Conservation (phyloP, 2,888 invertebrate species). For the Lycaena phlaeas region DNA sequence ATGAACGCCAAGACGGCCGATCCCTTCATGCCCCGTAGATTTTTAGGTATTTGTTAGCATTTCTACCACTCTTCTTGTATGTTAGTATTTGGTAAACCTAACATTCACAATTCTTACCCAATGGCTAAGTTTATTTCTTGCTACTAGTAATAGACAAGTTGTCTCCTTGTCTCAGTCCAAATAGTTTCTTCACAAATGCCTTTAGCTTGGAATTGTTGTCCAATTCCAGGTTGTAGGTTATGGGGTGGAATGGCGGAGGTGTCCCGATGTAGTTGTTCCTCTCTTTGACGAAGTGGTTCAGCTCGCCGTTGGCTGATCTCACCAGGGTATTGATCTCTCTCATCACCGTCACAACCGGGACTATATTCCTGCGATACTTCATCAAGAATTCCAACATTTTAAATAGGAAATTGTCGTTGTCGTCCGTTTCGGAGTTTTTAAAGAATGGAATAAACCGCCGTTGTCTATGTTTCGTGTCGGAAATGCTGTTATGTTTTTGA, state of each 20-base stretch:
- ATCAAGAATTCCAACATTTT: conserved; percentile 38
- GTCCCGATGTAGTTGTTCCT: conserved; percentile 43
- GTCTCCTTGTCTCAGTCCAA: conserved; percentile 38
- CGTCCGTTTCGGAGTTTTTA: conserved; percentile 23
- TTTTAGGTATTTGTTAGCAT: too few species aligned
- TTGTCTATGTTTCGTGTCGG: too few species aligned
- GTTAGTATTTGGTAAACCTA: too few species aligned
- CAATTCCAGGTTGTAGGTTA: conserved; percentile 37
- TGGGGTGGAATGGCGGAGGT: conserved; percentile 23
- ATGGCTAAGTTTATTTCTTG: conserved; percentile 13
- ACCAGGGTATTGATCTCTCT: conserved; percentile 49
- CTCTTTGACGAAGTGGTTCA: conserved; percentile 40
- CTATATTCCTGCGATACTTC: conserved; percentile 32
- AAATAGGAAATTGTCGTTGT: conserved; percentile 35
- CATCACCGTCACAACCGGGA: conserved; percentile 44
- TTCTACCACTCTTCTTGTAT: too few species aligned
- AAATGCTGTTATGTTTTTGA: neutral
- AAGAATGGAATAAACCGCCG: conserved; percentile 41
- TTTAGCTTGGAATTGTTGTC: conserved; percentile 31
- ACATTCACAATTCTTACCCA: too few species aligned
- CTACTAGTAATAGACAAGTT: conserved; percentile 31
- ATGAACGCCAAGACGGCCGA: too few species aligned
- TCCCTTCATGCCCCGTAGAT: too few species aligned
- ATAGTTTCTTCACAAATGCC: conserved; percentile 37
- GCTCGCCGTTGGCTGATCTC: conserved; percentile 39